phyloP scores from a whole-genome alignment of 92 coral and sea anemone species.

The Galaxea fascicularis region DNA sequence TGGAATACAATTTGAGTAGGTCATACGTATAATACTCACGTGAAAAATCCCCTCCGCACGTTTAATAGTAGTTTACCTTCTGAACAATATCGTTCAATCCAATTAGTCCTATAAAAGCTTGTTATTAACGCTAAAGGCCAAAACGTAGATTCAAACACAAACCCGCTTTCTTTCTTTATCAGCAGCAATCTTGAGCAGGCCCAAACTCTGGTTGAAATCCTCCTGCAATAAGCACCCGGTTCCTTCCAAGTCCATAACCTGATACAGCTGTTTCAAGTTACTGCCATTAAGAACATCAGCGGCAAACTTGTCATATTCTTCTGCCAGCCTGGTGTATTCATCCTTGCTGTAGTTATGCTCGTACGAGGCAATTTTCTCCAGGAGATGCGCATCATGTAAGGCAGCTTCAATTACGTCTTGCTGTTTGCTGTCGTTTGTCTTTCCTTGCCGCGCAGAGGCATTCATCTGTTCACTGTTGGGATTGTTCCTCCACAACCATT shows the following conservation, averaged over 20 bases:
- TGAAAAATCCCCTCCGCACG: too few relatives aligned
- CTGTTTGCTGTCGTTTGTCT: neutral
- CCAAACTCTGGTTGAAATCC: conserved; percentile 12
- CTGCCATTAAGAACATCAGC: neutral
- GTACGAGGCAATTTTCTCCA: conserved; percentile 12
- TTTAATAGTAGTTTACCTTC: too few relatives aligned
- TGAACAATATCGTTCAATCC: too few relatives aligned
- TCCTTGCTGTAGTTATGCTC: conserved; percentile 1
- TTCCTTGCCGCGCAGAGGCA: neutral
- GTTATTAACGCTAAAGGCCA: too few relatives aligned
- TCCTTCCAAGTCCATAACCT: conserved; percentile 13
- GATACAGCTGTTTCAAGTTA: neutral
- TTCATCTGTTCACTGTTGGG: neutral
- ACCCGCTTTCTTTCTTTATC: conserved; percentile 21
- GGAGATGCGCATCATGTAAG: conserved; percentile 3
- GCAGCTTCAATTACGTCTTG: conserved; percentile 14
- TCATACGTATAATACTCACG: too few relatives aligned
- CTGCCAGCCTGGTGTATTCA: neutral
- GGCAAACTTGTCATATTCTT: conserved; percentile 7
- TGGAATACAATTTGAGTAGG: too few relatives aligned
- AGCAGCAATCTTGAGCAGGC: conserved; percentile 26
- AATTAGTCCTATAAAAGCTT: too few relatives aligned
- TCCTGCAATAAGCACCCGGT: neutral
- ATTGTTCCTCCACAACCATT: conserved; percentile 14
- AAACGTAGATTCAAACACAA: neutral